Conservation (phyloP, 2,113 vertebrate species). For the Brachirus orientalis region DNA sequence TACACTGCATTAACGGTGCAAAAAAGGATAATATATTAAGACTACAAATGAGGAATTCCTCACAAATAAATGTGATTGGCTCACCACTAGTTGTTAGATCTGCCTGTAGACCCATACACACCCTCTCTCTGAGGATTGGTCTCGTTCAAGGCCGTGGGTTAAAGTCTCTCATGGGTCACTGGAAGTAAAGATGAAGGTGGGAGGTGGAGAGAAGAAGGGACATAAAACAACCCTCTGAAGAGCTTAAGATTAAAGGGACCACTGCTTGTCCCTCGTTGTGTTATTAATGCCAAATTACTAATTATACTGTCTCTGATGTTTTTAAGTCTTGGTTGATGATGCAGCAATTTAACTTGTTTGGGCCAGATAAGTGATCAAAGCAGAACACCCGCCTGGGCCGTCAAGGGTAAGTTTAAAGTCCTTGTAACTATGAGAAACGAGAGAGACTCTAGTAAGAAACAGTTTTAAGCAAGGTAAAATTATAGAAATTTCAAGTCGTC, state of each 20-base stretch:
- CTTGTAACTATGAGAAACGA: conserved; percentile 11
- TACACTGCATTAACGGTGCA: too few relatives aligned
- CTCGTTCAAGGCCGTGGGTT: conserved; percentile 54
- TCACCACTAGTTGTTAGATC: conserved; percentile 48
- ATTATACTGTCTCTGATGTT: conserved; percentile 76
- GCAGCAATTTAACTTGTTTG: conserved; percentile 75
- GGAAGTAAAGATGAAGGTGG: conserved; percentile 50
- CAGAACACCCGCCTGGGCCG: conserved; percentile 37
- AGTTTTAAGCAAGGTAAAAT: too few relatives aligned
- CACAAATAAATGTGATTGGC: conserved; percentile 23
- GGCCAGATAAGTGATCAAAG: conserved; percentile 79
- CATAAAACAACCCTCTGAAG: conserved; percentile 61
- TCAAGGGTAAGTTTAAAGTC: conserved; percentile 25
- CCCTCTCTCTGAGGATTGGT: conserved; percentile 60
- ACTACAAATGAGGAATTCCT: conserved; percentile 31
- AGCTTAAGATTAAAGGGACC: conserved; percentile 78
- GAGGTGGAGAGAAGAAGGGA: conserved; percentile 56
- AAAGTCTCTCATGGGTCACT: conserved; percentile 68
- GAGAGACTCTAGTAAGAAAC: background rate
- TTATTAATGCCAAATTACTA: conserved; percentile 81
- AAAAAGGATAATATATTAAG: conserved; percentile 19
- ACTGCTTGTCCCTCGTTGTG: conserved; percentile 59
- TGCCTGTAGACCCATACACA: conserved; percentile 57
- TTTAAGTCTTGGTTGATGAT: conserved; percentile 71
- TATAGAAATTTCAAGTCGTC: background rate